Conservation (phyloP, 2,888 invertebrate species). For the Eupithecia exiguata region DNA sequence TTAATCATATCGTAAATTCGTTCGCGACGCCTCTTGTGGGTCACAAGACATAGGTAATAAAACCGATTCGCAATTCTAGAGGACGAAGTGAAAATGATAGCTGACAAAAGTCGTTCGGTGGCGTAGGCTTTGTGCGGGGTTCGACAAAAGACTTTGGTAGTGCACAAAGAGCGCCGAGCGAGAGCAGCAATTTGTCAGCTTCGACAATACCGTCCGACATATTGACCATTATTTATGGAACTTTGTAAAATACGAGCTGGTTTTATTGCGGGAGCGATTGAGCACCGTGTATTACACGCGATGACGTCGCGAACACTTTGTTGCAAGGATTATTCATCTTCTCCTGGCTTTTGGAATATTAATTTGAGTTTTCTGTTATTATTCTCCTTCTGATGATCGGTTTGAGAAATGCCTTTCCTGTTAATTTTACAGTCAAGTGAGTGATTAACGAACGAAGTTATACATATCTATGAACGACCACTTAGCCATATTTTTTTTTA, state of each 20-base stretch:
- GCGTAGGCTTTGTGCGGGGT: constrained; percentile 65
- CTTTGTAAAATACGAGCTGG: constrained; percentile 73
- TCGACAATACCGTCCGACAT: constrained; percentile 81
- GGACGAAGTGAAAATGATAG: constrained; percentile 79
- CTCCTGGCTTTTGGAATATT: constrained; percentile 37
- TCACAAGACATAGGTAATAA: constrained; percentile 68
- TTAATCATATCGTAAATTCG: constrained; percentile 73
- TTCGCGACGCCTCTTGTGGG: constrained; percentile 63
- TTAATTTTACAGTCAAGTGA: neutral
- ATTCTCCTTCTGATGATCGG: neutral
- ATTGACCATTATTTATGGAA: constrained; percentile 83
- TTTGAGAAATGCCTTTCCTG: neutral
- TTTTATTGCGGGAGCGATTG: constrained; percentile 81
- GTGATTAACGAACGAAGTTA: neutral
- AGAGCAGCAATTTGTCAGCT: constrained; percentile 81
- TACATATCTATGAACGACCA: neutral
- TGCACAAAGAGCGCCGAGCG: constrained; percentile 78
- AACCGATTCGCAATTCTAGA: constrained; percentile 71
- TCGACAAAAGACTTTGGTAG: constrained; percentile 72
- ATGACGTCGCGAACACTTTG: constrained; percentile 70
- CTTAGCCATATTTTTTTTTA: neutral
- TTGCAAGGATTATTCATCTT: constrained; percentile 55
- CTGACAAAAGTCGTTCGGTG: constrained; percentile 74
- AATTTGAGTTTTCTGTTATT: constrained; percentile 18
- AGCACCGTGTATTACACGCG: constrained; percentile 77